A percentile compares a stretch with the other conserved stretches of the same genome.
Conservation (phyloP, 2,888 invertebrate genomes). For the Erannis defoliaria region DNA sequence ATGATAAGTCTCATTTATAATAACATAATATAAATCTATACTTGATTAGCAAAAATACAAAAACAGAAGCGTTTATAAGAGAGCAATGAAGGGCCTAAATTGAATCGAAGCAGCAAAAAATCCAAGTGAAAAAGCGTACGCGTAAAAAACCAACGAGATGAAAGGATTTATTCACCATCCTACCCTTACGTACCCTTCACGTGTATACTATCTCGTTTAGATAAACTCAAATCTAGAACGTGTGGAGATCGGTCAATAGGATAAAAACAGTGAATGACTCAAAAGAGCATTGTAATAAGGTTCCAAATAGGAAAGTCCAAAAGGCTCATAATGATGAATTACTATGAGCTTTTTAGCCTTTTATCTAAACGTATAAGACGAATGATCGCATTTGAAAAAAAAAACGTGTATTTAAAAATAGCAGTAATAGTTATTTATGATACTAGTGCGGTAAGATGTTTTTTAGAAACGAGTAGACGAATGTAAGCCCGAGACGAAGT, state of each 20-base stretch:
- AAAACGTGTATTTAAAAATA: too few species aligned
- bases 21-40: too few species aligned
- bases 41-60: not conserved
- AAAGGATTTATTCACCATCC: conserved; percentile 30
- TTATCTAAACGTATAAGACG: too few species aligned
- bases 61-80: conserved; percentile 1
- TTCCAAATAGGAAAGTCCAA: not conserved
- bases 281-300: conserved; percentile 22
- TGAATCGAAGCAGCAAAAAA: conserved; percentile 17
- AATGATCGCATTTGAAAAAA: too few species aligned
- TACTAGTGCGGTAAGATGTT: too few species aligned
- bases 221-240: conserved; percentile 27
- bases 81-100: conserved; percentile 9
- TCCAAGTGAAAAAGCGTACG: conserved; percentile 13
- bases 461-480: too few species aligned
- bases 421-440: too few species aligned
- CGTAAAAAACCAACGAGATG: conserved; percentile 25
- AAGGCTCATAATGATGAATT: not conserved
- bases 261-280: conserved; percentile 30
- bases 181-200: conserved; percentile 17
- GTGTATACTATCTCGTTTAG: conserved; percentile 25
- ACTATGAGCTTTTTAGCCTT: too few species aligned
- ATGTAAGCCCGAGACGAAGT: too few species aligned
- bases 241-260: conserved; percentile 30
- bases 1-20: too few species aligned